Conservation (phyloP, 2,113 vertebrate species). For the Sphaerodactylus townsendi region DNA sequence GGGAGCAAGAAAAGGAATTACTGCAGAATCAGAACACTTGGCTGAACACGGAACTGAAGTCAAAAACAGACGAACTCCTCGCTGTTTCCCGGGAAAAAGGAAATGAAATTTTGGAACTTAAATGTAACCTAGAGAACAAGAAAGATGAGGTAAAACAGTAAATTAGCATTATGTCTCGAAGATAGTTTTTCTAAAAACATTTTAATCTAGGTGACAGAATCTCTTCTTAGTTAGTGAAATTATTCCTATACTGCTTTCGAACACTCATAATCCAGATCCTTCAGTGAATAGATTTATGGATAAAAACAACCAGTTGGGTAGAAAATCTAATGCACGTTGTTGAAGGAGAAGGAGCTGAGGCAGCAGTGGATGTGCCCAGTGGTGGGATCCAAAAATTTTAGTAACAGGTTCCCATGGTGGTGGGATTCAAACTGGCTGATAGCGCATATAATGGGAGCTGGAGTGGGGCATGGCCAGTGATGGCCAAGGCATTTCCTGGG, state of each 20-base stretch:
- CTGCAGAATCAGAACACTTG: constrained; percentile 87
- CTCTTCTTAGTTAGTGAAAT: background rate
- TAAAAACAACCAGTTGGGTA: background rate
- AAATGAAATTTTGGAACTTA: constrained; percentile 91
- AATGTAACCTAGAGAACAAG: constrained; percentile 90
- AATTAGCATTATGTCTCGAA: background rate
- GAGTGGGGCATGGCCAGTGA: no score
- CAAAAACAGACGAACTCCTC: constrained; percentile 92
- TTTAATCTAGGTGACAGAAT: background rate
- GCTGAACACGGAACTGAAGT: constrained; percentile 89
- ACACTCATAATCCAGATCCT: no score
- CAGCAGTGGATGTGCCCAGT: no score
- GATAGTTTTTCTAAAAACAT: background rate
- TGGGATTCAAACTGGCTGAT: no score
- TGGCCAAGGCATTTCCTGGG: no score
- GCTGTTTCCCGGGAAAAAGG: constrained; percentile 88
- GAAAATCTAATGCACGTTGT: background rate
- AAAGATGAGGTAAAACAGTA: constrained; percentile 84
- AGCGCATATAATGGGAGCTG: no score
- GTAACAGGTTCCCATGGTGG: no score
- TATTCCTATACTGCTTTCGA: background rate
- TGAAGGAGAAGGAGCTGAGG: no score
- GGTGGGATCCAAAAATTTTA: no score
- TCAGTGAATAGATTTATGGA: no score
- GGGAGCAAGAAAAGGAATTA: constrained; percentile 94